phyloP scores from a whole-genome alignment of 2,113 vertebrate species.

The Microcebus jonahi region DNA sequence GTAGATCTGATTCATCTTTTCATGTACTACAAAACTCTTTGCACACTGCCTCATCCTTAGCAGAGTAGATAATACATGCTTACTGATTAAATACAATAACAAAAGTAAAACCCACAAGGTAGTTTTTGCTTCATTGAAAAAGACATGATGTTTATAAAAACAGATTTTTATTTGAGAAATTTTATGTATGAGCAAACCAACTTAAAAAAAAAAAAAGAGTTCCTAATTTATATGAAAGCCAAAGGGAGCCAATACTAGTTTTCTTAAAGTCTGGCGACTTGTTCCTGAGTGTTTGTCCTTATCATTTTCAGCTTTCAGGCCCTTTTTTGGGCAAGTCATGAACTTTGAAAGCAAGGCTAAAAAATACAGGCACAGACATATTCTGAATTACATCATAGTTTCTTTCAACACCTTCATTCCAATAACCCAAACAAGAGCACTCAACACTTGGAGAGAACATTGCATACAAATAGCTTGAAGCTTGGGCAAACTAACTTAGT shows the following conservation, averaged over 20 bases:
- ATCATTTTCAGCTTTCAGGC: background rate
- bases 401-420: conserved; percentile 35
- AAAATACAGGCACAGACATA: background rate
- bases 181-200: background rate
- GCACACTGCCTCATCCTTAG: background rate
- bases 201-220: background rate
- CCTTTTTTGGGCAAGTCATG: background rate
- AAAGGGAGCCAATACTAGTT: background rate
- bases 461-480: background rate
- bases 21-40: background rate
- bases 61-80: background rate
- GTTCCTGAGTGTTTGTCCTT: background rate
- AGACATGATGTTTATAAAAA: conserved; percentile 8
- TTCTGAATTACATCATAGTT: background rate
- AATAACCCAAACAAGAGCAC: background rate
- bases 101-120: background rate
- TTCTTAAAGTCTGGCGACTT: background rate
- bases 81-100: background rate
- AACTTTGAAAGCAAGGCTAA: conserved; percentile 29
- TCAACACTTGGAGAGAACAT: background rate
- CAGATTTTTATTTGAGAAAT: conserved; percentile 16
- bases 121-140: background rate
- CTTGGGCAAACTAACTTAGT: background rate
- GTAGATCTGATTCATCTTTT: conserved; percentile 38
- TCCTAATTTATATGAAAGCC: background rate